Conservation (phyloP, 1,140 invertebrate species). For the Hyphantria cunea region DNA sequence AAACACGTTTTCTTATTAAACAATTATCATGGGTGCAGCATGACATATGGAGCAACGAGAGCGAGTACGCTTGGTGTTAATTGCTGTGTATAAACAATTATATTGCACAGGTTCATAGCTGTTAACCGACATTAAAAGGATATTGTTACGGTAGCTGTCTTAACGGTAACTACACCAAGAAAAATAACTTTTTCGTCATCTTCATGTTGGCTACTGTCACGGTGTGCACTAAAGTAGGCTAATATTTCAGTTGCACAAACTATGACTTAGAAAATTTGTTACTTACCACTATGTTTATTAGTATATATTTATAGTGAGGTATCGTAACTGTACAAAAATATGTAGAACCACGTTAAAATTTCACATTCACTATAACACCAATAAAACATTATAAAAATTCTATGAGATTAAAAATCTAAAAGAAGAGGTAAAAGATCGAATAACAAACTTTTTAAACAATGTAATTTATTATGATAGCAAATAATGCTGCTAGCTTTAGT, state of each 20-base stretch:
- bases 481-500: slow-evolving; percentile 20
- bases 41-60: slow-evolving; percentile 25
- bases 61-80: slow-evolving; percentile 15
- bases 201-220: background rate
- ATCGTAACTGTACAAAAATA: slow-evolving; percentile 17
- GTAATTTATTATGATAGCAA: slow-evolving; percentile 9
- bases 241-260: background rate
- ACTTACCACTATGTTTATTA: slow-evolving; percentile 6
- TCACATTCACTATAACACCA: slow-evolving; percentile 24
- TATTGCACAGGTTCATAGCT: slow-evolving; percentile 27
- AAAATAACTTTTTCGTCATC: background rate
- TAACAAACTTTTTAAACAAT: too few species aligned
- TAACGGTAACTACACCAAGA: background rate
- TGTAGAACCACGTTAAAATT: slow-evolving; percentile 10
- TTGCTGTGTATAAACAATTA: slow-evolving; percentile 27
- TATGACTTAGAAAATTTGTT: background rate
- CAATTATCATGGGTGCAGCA: slow-evolving; percentile 6
- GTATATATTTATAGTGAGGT: slow-evolving; percentile 7
- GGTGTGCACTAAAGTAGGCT: background rate
- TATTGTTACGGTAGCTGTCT: slow-evolving; percentile 7
- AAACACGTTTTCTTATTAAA: slow-evolving; percentile 14
- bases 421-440: too few species aligned
- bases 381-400: slow-evolving; percentile 8
- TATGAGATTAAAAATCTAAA: too few species aligned
- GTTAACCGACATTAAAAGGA: slow-evolving; percentile 24